A percentile compares a stretch with the other conserved stretches of the same genome.
phyloP scores from a whole-genome alignment of 1,140 invertebrate species.

The Arctopsyche grandis region DNA sequence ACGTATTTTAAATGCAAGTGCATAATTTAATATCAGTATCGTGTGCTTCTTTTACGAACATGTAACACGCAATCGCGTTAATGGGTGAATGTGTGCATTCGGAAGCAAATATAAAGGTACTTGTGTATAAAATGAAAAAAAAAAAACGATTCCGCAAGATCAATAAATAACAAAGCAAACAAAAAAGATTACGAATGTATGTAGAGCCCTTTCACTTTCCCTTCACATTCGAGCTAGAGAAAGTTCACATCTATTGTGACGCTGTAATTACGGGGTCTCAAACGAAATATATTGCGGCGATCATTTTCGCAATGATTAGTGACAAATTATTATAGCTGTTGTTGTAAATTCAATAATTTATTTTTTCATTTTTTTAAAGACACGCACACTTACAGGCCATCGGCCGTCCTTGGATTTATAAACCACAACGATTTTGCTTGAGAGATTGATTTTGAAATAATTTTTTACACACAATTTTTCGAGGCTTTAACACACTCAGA shows the following conservation, averaged over 20 bases:
- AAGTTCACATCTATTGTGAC: slow-evolving; percentile 11
- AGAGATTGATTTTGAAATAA: slow-evolving; percentile 1
- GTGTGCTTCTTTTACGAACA: slow-evolving; percentile 1
- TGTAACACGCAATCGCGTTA: background rate
- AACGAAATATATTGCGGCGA: slow-evolving; percentile 5
- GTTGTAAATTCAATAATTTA: too few species aligned
- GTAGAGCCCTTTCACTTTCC: slow-evolving; percentile 30
- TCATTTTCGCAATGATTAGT: background rate
- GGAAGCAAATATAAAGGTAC: too few species aligned
- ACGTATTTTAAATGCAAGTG: background rate
- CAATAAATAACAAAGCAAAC: background rate
- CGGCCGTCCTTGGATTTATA: background rate
- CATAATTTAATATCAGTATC: slow-evolving; percentile 9
- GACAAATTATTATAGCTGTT: too few species aligned
- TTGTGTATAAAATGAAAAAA: too few species aligned
- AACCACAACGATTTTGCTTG: background rate
- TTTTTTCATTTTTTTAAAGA: background rate
- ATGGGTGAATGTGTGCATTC: background rate
- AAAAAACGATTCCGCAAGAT: background rate
- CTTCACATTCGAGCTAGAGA: slow-evolving; percentile 21
- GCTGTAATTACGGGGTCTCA: background rate
- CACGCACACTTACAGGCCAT: background rate
- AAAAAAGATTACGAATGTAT: background rate
- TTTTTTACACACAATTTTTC: too few species aligned
- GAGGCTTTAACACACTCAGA: too few species aligned